Evolutionary conservation across 2,888 invertebrate genomes (phyloP), one percentile per base, ranked within the genome.

Genomic region (Rhyacophila evoluta): DNA sequence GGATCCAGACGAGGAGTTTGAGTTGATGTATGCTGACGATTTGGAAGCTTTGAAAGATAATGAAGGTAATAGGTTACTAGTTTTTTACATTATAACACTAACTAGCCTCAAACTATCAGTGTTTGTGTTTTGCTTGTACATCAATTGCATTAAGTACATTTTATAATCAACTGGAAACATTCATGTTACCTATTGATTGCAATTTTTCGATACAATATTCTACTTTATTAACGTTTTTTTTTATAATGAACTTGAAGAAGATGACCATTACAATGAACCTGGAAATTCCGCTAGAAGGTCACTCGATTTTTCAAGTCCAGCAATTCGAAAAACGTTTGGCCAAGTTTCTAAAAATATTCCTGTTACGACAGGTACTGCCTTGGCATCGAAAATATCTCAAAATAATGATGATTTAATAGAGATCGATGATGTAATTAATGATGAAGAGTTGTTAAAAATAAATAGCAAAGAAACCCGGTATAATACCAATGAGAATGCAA

Each of bases 11-110:
- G 92, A 93, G 83, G 92, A 92, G 86, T 94, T 92, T 84, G 94
- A 94, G 85, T 88, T 93, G 73, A 92, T 92, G 89, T 93, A 94
- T 83, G 92, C 91, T 39, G 94, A 94, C 85, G 94, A 94, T 83
- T 84, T 94, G 82, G 93, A 94, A 83, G 85, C 93, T 85, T 84
- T 93, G 37, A 88, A 89, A 41, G 92, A 92, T 83, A 85, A 88
- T 77, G 90, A 90, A 74, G 85, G 80, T 77, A 27, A 85, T 15
- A 10, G 10, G 1, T 27, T 19, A 28, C 5, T 8, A n/a, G n/a
- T n/a, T n/a, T n/a, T n/a, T n/a, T n/a, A n/a, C n/a, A n/a, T n/a
- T n/a, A n/a, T n/a, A n/a, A n/a, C n/a, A n/a, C n/a, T n/a, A n/a
- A n/a, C n/a, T n/a, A n/a, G n/a, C n/a, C n/a, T n/a, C n/a, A n/a